Conservation (phyloP, 2,888 invertebrate genomes). For the Mimas tiliae region DNA sequence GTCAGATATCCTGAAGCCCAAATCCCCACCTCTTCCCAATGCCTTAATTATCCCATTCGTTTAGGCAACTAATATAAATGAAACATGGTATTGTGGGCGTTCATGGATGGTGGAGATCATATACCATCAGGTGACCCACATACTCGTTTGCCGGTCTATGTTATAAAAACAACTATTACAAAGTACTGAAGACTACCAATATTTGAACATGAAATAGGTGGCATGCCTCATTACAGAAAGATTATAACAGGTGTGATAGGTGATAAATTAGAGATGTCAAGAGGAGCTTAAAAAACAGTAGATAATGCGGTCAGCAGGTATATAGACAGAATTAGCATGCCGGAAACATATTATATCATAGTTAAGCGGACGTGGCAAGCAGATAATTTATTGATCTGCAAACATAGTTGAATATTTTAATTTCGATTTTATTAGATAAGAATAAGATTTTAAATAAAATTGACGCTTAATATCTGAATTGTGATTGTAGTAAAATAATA, state of each 20-base stretch:
- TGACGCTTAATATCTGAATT: too few species aligned
- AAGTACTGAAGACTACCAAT: too few species aligned
- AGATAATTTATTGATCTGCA: conserved; percentile 21
- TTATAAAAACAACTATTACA: too few species aligned
- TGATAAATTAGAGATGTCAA: conserved; percentile 1
- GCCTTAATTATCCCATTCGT: too few species aligned
- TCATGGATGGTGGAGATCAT: too few species aligned
- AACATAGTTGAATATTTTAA: conserved; percentile 4
- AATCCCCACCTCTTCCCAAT: too few species aligned
- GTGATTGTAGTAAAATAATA: too few species aligned
- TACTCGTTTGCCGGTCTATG: too few species aligned
- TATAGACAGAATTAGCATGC: conserved; percentile 13
- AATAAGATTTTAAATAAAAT: background rate
- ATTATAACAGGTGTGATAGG: conserved; percentile 1
- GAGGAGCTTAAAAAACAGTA: conserved; percentile 10
- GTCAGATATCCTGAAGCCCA: too few species aligned
- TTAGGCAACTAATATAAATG: too few species aligned
- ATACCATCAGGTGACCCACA: too few species aligned
- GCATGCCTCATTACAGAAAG: background rate
- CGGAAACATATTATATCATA: conserved; percentile 18
- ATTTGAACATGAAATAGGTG: background rate
- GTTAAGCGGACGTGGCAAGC: conserved; percentile 13
- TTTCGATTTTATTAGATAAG: background rate
- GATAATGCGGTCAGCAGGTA: conserved; percentile 12
- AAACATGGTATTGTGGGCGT: too few species aligned